Conservation (phyloP, 1,140 invertebrate genomes). For the Gryllus bimaculatus region DNA sequence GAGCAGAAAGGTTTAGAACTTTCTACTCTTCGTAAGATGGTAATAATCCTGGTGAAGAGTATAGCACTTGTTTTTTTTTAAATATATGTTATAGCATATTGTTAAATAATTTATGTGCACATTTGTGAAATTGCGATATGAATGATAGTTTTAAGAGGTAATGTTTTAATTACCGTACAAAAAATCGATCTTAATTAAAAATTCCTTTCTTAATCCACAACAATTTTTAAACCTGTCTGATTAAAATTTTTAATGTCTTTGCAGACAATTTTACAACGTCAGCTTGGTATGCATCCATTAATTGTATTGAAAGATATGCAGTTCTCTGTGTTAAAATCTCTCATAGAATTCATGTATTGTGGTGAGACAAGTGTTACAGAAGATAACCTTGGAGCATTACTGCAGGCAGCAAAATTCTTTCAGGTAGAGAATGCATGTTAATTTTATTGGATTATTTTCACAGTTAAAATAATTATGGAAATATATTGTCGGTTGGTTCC, state of each 20-base stretch:
- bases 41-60: no score
- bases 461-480: background rate
- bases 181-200: background rate
- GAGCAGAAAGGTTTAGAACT: no score
- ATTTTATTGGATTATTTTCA: background rate
- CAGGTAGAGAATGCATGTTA: slow-evolving; percentile 32
- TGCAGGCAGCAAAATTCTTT: slow-evolving; percentile 43
- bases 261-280: slow-evolving; percentile 43
- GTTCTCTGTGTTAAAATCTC: slow-evolving; percentile 44
- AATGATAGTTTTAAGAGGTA: no score
- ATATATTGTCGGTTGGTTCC: background rate
- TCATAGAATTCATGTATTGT: slow-evolving; percentile 50
- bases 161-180: no score
- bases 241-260: slow-evolving; percentile 6
- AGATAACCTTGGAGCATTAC: slow-evolving; percentile 39
- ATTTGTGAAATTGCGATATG: no score
- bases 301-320: slow-evolving; percentile 46
- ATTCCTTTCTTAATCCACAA: background rate
- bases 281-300: slow-evolving; percentile 43
- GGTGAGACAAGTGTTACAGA: slow-evolving; percentile 45
- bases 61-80: no score
- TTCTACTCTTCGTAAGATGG: no score
- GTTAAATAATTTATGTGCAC: no score
- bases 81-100: no score
- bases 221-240: slow-evolving; percentile 13